These are phyloP conservation scores for Agrochola lota DNA, from an alignment of 2,888 invertebrate species.

Conservation along the genomic window DNA sequence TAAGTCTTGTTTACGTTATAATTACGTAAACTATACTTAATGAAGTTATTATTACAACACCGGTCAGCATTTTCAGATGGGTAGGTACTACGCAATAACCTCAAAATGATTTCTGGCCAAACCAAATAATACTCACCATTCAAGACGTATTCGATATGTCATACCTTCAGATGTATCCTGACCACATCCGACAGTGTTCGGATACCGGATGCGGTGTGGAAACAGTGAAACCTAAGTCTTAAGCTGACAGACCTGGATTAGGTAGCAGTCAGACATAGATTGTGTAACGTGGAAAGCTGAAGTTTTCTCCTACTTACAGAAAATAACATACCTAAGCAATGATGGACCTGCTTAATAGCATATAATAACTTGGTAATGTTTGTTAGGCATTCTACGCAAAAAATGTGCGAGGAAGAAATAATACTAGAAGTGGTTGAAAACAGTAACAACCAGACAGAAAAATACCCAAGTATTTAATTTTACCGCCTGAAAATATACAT, in stretches of 20 bases:
- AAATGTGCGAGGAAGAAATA: background rate
- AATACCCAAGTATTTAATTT: background rate
- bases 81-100: background rate
- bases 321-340: background rate
- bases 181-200: constrained; percentile 30
- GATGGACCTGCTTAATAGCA: background rate
- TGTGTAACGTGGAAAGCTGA: background rate
- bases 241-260: constrained; percentile 1
- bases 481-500: background rate
- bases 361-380: background rate
- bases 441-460: background rate
- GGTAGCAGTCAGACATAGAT: background rate
- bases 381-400: background rate
- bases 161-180: constrained; percentile 13
- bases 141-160: background rate
- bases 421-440: too few relatives aligned
- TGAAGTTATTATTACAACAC: background rate
- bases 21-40: background rate
- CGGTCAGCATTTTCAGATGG: background rate
- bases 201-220: constrained; percentile 34
- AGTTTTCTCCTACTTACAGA: background rate
- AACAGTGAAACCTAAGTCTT: constrained; percentile 17
- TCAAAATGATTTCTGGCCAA: background rate
- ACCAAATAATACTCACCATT: background rate
- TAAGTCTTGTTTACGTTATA: background rate